phyloP scores from a whole-genome alignment of 1,140 invertebrate species.

The Drosophila pseudoananassae region DNA sequence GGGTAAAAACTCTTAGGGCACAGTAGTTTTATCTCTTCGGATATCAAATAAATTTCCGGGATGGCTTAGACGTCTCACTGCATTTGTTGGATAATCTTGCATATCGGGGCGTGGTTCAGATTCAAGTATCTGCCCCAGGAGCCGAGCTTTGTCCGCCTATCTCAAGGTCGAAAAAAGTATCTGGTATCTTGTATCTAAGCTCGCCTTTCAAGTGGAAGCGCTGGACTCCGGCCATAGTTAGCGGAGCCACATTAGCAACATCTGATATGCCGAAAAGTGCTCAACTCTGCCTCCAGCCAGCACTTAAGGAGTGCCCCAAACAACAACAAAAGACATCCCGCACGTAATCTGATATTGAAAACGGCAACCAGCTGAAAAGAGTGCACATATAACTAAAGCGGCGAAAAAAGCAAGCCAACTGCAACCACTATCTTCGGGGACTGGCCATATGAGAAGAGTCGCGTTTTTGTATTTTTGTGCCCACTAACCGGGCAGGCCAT shows the following conservation, averaged over 20 bases:
- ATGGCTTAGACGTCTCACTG: conserved; percentile 10
- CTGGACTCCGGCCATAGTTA: conserved; percentile 22
- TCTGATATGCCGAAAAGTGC: conserved; percentile 53
- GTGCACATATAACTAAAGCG: conserved; percentile 35
- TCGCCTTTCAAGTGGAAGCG: conserved; percentile 52
- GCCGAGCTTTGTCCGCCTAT: conserved; percentile 23
- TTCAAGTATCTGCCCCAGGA: conserved; percentile 30
- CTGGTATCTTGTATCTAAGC: conserved; percentile 35
- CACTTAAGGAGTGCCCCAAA: conserved; percentile 18
- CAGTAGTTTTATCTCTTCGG: no score
- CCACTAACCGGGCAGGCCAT: conserved; percentile 50
- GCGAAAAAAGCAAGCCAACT: conserved; percentile 38
- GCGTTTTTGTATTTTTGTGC: conserved; percentile 25
- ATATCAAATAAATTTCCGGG: conserved; percentile 26
- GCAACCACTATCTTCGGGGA: conserved; percentile 25
- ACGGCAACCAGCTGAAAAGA: conserved; percentile 46
- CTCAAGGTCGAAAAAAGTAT: conserved; percentile 51
- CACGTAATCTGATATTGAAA: conserved; percentile 77
- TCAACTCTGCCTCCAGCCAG: conserved; percentile 7
- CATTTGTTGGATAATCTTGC: conserved; percentile 4
- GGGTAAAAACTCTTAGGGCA: no score
- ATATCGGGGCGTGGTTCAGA: conserved; percentile 18
- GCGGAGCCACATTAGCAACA: conserved; percentile 49
- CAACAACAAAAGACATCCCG: conserved; percentile 54
- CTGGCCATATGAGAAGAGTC: conserved; percentile 62